Evolutionary conservation across 2,888 invertebrate genomes (phyloP).

Genomic region (Leptinotarsa juncta): DNA sequence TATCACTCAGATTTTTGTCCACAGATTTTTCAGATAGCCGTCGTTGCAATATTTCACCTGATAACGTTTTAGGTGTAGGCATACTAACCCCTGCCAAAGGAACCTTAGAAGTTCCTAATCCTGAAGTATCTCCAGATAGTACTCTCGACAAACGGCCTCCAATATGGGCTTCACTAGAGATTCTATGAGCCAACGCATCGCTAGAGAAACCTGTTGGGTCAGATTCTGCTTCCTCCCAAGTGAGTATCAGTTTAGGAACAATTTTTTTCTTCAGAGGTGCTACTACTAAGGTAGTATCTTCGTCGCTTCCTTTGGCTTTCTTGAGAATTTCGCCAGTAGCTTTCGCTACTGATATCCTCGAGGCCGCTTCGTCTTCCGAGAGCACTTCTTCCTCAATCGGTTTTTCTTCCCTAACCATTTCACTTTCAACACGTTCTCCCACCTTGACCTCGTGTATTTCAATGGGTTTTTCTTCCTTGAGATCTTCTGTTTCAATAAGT

Average conservation of each 20-base stretch:
- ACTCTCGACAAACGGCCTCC: slow-evolving; percentile 40
- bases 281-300: background rate
- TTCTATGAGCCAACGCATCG: background rate
- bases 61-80: slow-evolving; percentile 5
- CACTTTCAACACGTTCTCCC: background rate
- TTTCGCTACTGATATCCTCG: too few species aligned
- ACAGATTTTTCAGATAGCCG: slow-evolving; percentile 8
- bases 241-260: slow-evolving; percentile 22
- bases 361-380: background rate
- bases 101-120: slow-evolving; percentile 28
- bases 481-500: too few species aligned
- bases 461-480: too few species aligned
- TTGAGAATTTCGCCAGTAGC: background rate
- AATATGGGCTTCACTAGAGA: slow-evolving; percentile 26
- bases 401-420: background rate
- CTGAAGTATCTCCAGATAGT: slow-evolving; percentile 43
- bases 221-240: slow-evolving; percentile 23
- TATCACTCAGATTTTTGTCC: slow-evolving; percentile 12
- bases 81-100: background rate
- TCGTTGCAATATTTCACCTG: slow-evolving; percentile 22
- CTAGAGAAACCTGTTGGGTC: slow-evolving; percentile 2
- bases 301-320: background rate
- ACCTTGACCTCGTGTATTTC: background rate
- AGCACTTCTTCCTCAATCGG: background rate
- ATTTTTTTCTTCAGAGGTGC: slow-evolving; percentile 1